Base-by-base conservation (phyloP, 2,888 invertebrate species). In the Sarcophaga variegata region DNA sequence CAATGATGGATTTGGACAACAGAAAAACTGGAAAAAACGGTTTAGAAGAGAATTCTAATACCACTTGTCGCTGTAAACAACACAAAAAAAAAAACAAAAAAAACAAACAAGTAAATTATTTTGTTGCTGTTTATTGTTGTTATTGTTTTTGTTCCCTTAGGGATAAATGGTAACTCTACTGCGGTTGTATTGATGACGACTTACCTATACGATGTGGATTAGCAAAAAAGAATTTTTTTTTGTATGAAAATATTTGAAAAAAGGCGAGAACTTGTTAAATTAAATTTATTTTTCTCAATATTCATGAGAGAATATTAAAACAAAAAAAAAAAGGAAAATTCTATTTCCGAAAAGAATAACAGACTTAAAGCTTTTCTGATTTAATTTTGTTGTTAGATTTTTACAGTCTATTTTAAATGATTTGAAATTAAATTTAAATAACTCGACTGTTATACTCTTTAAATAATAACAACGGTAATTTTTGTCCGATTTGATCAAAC, bases 1-100 rank as follows among this genome's bases (percentile, higher is more conserved):
- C 14, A 45, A 22, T 81, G 49, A 79, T 72, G 27, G 37, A 83
- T 66, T 37, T 71, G 71, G 77, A 12, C 67, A 78, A 63, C 67
- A 60, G 37, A 8, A 37, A 37, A 74, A 49, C 49, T 59, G 60
- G 49, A 83, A 59, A 77, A 17, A 77, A 66, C 62, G 63, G 11
- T 63, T 70, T 71, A 20, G 27, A 64, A 63, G 10, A 22, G 54
- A 8, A 63, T 14, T n/a, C 67, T 45, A 66, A 47, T 49, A 71
- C 47, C 62, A 67, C 25, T 78, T 60, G 47, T 47, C 6, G 27
- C 14, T 45, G n/a, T 22, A 10, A 37, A 37, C 6, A 6, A 37
- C 5, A 27, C 4, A 27, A 27, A 27, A 27, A 3, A 3, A 5
- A 25, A 25, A 25, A 25, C 1, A 25, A 25, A 25, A 4, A 4